Percentiles rank a stretch among this genome's conserved stretches.
phyloP scores from a whole-genome alignment of 2,113 vertebrate genomes.

The Mixornis gularis region DNA sequence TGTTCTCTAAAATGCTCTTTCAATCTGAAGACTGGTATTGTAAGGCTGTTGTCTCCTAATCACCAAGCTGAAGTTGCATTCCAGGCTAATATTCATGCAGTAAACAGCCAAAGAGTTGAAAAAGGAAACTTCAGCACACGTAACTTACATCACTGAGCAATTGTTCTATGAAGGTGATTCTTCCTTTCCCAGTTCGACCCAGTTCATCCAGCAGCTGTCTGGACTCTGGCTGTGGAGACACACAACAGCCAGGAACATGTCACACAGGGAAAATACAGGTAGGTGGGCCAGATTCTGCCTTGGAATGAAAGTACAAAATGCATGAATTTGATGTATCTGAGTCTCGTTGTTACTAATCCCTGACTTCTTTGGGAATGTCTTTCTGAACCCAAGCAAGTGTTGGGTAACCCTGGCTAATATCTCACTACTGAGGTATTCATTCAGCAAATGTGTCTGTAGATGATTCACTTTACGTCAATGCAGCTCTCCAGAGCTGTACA shows the following conservation, averaged over 20 bases:
- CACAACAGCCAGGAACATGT: neutral
- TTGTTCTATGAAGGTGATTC: conserved; percentile 70
- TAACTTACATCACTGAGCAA: conserved; percentile 78
- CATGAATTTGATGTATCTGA: neutral
- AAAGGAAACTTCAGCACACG: neutral
- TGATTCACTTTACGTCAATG: neutral
- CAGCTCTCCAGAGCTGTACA: neutral
- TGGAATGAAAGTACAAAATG: neutral
- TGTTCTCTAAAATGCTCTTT: neutral
- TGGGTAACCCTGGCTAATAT: neutral
- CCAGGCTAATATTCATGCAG: neutral
- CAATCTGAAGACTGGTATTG: neutral
- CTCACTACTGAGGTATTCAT: neutral
- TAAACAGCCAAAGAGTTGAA: neutral
- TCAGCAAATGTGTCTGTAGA: neutral
- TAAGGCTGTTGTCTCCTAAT: neutral
- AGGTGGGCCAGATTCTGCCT: neutral
- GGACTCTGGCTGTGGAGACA: conserved; percentile 63
- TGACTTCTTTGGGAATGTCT: neutral
- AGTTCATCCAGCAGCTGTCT: conserved; percentile 75
- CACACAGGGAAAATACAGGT: neutral
- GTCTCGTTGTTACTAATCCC: neutral
- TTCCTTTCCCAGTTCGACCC: conserved; percentile 67
- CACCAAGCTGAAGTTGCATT: neutral
- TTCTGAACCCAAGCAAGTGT: neutral